A percentile compares a stretch with the other conserved stretches of the same genome.
phyloP scores from a whole-genome alignment of 2,888 invertebrate genomes.

The Germaria angustata region DNA sequence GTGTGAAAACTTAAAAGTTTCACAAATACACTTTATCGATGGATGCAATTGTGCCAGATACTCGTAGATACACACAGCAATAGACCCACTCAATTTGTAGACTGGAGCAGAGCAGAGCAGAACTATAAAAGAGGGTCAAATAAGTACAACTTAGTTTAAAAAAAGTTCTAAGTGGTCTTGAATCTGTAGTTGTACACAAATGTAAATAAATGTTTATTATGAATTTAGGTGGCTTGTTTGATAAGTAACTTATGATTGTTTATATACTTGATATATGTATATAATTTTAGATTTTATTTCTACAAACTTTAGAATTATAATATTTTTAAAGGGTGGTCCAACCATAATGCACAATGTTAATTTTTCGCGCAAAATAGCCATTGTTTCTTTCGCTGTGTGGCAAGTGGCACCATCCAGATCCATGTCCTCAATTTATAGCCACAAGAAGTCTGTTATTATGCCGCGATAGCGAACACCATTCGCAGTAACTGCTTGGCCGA shows the following conservation, averaged over 20 bases:
- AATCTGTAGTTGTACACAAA: constrained; percentile 26
- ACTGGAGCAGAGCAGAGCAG: constrained; percentile 4
- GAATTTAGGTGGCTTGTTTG: neutral
- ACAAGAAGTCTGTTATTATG: no score
- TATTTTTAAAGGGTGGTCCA: no score
- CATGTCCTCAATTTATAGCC: no score
- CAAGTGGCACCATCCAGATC: no score
- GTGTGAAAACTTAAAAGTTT: constrained; percentile 58
- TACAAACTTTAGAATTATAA: no score
- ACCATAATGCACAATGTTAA: no score
- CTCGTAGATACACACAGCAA: neutral
- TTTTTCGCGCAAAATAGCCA: no score
- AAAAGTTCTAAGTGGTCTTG: constrained; percentile 61
- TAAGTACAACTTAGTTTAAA: constrained; percentile 57
- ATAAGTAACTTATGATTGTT: neutral
- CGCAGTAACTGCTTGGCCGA: no score
- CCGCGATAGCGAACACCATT: no score
- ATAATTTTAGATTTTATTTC: no score
- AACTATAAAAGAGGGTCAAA: constrained; percentile 57
- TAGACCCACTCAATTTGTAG: constrained; percentile 3
- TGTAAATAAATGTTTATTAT: constrained; percentile 16
- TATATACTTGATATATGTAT: no score
- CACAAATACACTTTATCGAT: constrained; percentile 57
- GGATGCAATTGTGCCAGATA: constrained; percentile 23
- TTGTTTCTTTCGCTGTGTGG: no score